These are phyloP conservation scores for Tolmerus cingulatus DNA, from an alignment of 2,888 invertebrate species.

Conservation along the genomic window DNA sequence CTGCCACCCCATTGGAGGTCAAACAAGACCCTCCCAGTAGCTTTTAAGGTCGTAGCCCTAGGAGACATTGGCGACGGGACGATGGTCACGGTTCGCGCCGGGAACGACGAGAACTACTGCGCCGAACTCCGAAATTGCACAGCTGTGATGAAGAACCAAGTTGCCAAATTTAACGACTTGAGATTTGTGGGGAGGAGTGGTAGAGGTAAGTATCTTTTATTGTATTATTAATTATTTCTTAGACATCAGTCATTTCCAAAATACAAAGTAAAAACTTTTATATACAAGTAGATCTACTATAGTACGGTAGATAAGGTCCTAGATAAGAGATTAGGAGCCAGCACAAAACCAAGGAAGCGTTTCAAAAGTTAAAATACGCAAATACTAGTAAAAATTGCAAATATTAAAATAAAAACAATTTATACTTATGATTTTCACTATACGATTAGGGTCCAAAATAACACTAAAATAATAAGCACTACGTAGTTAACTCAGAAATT, in stretches of 20 bases:
- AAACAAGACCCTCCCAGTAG: slow-evolving; percentile 96
- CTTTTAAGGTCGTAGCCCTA: slow-evolving; percentile 95
- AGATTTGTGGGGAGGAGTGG: slow-evolving; percentile 98
- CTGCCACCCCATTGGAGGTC: slow-evolving; percentile 97
- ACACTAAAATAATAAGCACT: too few species aligned
- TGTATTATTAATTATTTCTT: too few species aligned
- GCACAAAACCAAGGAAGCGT: too few species aligned
- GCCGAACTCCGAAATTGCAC: slow-evolving; percentile 94
- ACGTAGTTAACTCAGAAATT: too few species aligned
- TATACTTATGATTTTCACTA: too few species aligned
- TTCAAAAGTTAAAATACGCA: too few species aligned
- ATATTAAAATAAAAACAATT: too few species aligned
- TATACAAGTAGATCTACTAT: too few species aligned
- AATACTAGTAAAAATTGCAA: too few species aligned
- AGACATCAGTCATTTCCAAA: background rate
- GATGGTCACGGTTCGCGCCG: slow-evolving; percentile 92
- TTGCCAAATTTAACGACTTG: slow-evolving; percentile 98
- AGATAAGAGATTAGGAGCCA: too few species aligned
- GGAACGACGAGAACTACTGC: slow-evolving; percentile 98
- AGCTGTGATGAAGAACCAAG: slow-evolving; percentile 97
- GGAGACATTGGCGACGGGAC: slow-evolving; percentile 97
- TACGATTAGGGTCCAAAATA: too few species aligned
- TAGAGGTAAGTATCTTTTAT: slow-evolving; percentile 78
- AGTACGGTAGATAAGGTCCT: too few species aligned
- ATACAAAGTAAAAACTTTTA: background rate